Conservation (phyloP, 1,140 invertebrate species). For the Solenopsis invicta region DNA sequence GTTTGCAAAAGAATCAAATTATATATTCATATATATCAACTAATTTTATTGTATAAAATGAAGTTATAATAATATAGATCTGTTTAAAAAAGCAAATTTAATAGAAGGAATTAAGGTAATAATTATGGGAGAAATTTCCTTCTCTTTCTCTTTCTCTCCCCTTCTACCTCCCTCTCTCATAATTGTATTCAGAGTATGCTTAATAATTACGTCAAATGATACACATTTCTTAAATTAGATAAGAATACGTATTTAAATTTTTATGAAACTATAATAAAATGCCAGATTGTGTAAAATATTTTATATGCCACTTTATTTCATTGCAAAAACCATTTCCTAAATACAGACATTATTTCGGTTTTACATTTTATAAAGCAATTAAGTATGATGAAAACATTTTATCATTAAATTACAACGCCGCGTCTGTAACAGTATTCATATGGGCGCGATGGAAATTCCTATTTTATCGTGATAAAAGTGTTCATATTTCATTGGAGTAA, state of each 20-base stretch:
- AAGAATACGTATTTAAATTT: neutral
- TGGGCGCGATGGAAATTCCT: slow-evolving; percentile 27
- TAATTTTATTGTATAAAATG: too few relatives aligned
- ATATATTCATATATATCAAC: neutral
- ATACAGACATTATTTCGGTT: slow-evolving; percentile 30
- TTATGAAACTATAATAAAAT: neutral
- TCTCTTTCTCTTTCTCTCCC: too few relatives aligned
- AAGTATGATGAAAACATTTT: slow-evolving; percentile 55
- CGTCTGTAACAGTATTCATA: slow-evolving; percentile 3
- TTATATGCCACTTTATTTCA: slow-evolving; percentile 28
- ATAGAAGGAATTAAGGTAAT: neutral
- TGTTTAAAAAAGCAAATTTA: neutral
- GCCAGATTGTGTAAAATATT: slow-evolving; percentile 21
- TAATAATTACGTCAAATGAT: neutral
- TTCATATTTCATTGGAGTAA: slow-evolving; percentile 49
- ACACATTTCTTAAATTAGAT: neutral
- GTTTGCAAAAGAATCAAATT: neutral
- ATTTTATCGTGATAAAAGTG: slow-evolving; percentile 44
- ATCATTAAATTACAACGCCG: slow-evolving; percentile 24
- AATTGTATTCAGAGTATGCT: neutral
- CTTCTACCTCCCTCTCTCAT: too few relatives aligned
- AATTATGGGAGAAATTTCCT: neutral
- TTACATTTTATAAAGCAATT: slow-evolving; percentile 47
- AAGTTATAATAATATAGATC: too few relatives aligned
- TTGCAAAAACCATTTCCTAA: slow-evolving; percentile 37